These are phyloP conservation scores for Diploscapter pachys DNA, from an alignment of 1,140 invertebrate species.

Conservation along the genomic window DNA sequence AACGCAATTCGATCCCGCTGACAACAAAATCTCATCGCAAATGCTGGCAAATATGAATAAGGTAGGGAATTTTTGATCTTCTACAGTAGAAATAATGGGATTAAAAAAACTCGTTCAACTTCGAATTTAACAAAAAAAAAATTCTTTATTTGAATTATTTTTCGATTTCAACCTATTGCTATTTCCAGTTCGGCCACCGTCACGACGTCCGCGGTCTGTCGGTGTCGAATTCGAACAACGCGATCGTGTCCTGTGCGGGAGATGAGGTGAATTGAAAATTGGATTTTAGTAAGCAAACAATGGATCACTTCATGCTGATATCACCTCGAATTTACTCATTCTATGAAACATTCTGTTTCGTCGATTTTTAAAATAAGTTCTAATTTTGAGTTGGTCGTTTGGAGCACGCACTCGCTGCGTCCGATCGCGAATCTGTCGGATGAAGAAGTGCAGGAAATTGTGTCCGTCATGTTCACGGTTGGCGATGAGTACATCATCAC, in stretches of 20 bases:
- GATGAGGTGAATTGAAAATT: slow-evolving; percentile 9
- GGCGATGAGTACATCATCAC: slow-evolving; percentile 85
- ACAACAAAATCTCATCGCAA: slow-evolving; percentile 30
- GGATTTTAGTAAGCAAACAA: background rate
- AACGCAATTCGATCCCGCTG: slow-evolving; percentile 40
- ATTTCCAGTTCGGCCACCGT: slow-evolving; percentile 73
- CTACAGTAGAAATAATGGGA: no score
- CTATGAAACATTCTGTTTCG: slow-evolving; percentile 5
- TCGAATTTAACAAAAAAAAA: no score
- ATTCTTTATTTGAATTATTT: slow-evolving; percentile 58
- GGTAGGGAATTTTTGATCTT: slow-evolving; percentile 63
- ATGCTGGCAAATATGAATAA: slow-evolving; percentile 52
- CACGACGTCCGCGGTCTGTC: slow-evolving; percentile 79
- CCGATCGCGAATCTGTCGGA: slow-evolving; percentile 42
- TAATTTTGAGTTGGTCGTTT: slow-evolving; percentile 13
- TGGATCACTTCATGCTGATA: slow-evolving; percentile 39
- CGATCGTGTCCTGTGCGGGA: slow-evolving; percentile 55
- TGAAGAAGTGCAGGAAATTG: slow-evolving; percentile 45
- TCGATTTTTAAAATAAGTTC: background rate
- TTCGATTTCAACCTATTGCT: slow-evolving; percentile 2
- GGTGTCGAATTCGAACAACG: slow-evolving; percentile 77
- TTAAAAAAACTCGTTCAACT: no score
- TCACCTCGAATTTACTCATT: slow-evolving; percentile 45
- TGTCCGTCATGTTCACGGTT: slow-evolving; percentile 77
- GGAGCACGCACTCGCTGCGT: slow-evolving; percentile 30